Conservation (phyloP, 2,113 vertebrate genomes). For the Pica pica region DNA sequence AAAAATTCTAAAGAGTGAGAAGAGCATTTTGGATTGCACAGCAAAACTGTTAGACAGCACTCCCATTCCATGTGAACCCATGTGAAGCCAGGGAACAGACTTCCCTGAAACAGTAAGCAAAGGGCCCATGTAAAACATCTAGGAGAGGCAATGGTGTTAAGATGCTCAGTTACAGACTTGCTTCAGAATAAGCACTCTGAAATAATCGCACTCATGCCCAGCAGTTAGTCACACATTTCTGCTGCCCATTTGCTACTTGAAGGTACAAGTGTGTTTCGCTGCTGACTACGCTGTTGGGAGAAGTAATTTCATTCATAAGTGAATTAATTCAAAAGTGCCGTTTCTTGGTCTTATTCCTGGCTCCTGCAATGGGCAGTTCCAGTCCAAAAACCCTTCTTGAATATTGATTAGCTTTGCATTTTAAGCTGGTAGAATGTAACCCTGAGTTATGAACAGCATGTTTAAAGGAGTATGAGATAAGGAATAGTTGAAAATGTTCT, state of each 20-base stretch:
- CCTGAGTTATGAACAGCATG: not conserved
- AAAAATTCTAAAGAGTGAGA: not conserved
- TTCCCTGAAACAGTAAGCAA: not conserved
- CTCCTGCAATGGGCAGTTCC: not conserved
- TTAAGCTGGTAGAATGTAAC: not conserved
- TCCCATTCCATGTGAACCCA: not conserved
- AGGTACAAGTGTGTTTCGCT: not conserved
- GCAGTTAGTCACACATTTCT: not conserved
- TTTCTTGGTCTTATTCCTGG: not conserved
- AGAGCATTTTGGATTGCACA: not conserved
- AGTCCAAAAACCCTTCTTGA: not conserved
- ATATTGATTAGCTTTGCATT: not conserved
- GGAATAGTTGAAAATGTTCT: not conserved
- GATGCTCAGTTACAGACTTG: not conserved
- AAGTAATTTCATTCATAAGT: not conserved
- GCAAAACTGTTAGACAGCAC: not conserved
- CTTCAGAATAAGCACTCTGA: not conserved
- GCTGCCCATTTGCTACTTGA: not conserved
- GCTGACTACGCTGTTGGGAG: not conserved
- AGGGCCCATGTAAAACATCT: not conserved
- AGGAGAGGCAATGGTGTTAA: not conserved
- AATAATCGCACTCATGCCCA: not conserved
- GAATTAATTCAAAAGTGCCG: not conserved
- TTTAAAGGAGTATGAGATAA: not conserved
- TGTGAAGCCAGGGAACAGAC: not conserved